Evolutionary conservation across 2,888 invertebrate species (phyloP), one percentile per base, ranked within the genome.

Genomic region (Platycheirus rosarum): DNA sequence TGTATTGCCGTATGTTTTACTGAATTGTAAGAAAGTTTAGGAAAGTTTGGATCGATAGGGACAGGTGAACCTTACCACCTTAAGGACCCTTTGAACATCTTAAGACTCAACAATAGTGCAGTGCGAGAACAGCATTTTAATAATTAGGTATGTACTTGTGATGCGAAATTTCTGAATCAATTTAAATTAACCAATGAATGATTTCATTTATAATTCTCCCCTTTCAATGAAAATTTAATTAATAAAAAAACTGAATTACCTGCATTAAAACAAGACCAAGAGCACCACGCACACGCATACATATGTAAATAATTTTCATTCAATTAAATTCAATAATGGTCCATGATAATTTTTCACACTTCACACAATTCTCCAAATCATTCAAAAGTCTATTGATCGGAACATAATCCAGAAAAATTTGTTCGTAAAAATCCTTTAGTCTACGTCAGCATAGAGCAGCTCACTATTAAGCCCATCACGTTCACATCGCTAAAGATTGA

Each of bases 351-450:
- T 55, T 37, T 16, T 44, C 14, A 44, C 11, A 6, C 46, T 35
- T 44, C 20, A 46, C 20, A 62, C 6, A n/a, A 35, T 23, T 35
- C 13, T 6, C 8, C 20, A 23, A 49, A 44, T 20, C 32, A 49
- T 42, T 44, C 26, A 11, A 29, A 63, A 53, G 46, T 48, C 35
- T 18, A 63, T 46, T 73, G 63, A 63, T 53, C 63, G 18, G 37
- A 18, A 63, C 1, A 63, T 63, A 63, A 53, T 63, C 13, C 44
- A 14, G 13, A 6, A 32, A 37, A 57, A 51, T 66, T 9, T 32
- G 32, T 51, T 44, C 13, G n/a, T 16, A 51, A 26, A 60, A 73
- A 68, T 60, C 74, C 42, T 51, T 49, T 11, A 48, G 42, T 55
- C 40, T 29, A 57, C 18, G 16, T 26, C 55, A 14, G 9, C 26